These are phyloP conservation scores for Distichodus sexfasciatus DNA, from an alignment of 2,797 vertebrate genomes.

Conservation along the genomic window DNA sequence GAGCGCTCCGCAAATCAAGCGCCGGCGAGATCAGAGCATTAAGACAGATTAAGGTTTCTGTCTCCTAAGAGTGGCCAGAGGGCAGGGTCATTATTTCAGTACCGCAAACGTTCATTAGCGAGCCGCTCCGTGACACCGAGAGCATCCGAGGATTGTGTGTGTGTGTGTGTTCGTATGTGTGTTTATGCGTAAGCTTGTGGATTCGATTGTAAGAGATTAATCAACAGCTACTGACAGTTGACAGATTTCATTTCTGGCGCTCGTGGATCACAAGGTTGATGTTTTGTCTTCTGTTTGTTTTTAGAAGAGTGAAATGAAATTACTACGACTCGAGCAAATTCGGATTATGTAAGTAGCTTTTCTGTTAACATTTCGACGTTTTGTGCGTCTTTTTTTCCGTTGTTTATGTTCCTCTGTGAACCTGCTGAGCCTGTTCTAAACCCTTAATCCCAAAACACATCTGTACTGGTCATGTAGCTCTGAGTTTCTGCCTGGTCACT, in stretches of 20 bases:
- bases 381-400: neutral
- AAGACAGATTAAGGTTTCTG: constrained; percentile 19
- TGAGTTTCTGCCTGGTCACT: too few species aligned
- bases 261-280: neutral
- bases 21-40: constrained; percentile 19
- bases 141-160: neutral
- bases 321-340: constrained; percentile 96
- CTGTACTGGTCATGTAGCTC: too few species aligned
- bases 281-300: constrained; percentile 58
- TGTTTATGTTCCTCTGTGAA: neutral
- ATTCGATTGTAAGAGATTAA: too few species aligned
- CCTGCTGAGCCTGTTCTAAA: too few species aligned
- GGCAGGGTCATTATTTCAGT: constrained; percentile 31
- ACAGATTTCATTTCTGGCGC: too few species aligned
- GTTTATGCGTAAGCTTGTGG: too few species aligned
- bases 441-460: too few species aligned
- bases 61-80: constrained; percentile 14
- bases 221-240: too few species aligned
- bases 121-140: constrained; percentile 7
- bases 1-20: neutral
- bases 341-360: constrained; percentile 88
- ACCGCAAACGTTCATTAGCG: constrained; percentile 11
- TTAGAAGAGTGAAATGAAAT: constrained; percentile 91
- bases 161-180: too few species aligned
- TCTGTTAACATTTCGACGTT: neutral